Evolutionary conservation across 2,888 invertebrate genomes (phyloP), one percentile per base, ranked within the genome.

Genomic region (Acronicta alni): DNA sequence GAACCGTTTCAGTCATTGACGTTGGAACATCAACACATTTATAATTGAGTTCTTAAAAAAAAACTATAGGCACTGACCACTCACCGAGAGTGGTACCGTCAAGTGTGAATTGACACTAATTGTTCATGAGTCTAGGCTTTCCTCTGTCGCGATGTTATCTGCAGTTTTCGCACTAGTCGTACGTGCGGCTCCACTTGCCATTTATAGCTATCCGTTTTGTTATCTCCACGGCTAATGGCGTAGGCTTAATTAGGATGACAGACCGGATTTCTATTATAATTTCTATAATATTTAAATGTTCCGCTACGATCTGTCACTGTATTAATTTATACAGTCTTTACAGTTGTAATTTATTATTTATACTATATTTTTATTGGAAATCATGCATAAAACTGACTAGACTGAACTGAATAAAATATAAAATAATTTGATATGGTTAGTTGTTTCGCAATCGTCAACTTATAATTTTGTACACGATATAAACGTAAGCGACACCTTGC

Each of bases 71-170:
- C 26, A 30, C 26, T 42, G 72, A 51, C 49, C 46, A 39, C 67
- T 49, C 49, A 51, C 39, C 30, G 47, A 54, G 59, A 68, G 67
- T 46, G 67, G 54, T 49, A 59, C 51, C 68, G 68, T 67, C 66
- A 67, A 59, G 56, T 64, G 61, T 77, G 77, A 81, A 68, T 68
- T 68, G 68, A 68, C 68, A 68, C 68, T 68, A 83, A 82, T 82
- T 82, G 78, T 82, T 75, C 66, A 68, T 75, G 67, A 66, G 75
- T 80, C 81, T 75, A 78, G 75, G 79, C 67, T 82, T 82, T 80
- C 79, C 77, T 68, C 71, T 56, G 66, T 65, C 61, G 45, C 65
- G 80, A 83, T 81, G 51, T 72, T 82, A 82, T 83, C 67, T 35
- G 10, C 38, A n/a, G 55, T 72, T 74, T 70, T 76, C 67, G 67